Evolutionary conservation across 2,797 vertebrate species (phyloP), one percentile per base, ranked within the genome.

Genomic region (Melanotaenia parkinsoni): DNA sequence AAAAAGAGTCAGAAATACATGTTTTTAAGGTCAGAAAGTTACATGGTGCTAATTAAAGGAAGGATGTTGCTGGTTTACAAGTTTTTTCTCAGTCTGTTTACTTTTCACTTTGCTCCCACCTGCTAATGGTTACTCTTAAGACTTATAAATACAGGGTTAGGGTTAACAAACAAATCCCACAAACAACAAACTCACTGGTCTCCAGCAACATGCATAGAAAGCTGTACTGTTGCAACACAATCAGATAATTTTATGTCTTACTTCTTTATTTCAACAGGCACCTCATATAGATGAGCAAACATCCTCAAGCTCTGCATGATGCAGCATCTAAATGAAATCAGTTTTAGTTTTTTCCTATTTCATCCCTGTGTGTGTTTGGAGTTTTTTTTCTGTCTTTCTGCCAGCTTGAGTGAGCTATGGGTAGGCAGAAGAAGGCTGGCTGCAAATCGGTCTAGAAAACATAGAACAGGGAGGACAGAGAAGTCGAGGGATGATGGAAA

Each of bases 241-340:
- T 38, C 37, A 1, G 37, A 38, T 38, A 3, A 38, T 12, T 38
- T 38, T 14, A 14, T 3, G 20, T 58, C 3, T 14, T 26, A 13
- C 53, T 20, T 51, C 43, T 30, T 57, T 5, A 0, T 38, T 53
- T 45, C 54, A 28, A 24, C 58, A 33, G 63, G 16, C 14, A 51
- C 24, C 24, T 40, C 60, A 22, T 38, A 71, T 0, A 18, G 4
- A 20, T 16, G 2, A 63, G 6, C 43, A 70, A 50, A 62, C 35
- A 33, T 51, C 65, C 24, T 59, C 40, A 40, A 32, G 18, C 74
- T 60, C 63, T 26, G 63, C n/a, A 1, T 16, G 67, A 3, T 47
- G 58, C 69, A 60, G 24, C 50, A 82, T 82, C 62, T 58, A 73
- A 82, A 76, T 83, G 4, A 66, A 72, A 82, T 86, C 64, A 67